Conservation (phyloP, 37 sponge, comb jelly and placozoan species). For the Ephydatia muelleri region DNA sequence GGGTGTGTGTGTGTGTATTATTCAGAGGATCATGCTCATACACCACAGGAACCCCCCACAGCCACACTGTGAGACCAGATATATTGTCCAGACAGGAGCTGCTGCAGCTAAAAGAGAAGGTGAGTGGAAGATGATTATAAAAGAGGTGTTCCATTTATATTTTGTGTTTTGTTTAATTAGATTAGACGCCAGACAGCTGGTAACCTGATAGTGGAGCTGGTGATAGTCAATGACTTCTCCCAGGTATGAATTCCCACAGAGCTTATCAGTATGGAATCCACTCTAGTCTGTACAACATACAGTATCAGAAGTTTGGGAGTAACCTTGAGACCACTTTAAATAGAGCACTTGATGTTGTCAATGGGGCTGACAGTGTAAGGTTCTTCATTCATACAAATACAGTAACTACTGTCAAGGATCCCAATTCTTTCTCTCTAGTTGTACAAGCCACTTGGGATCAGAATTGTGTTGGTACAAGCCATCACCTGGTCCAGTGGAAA, state of each 20-base stretch:
- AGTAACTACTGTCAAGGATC: neutral
- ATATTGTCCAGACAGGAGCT: neutral
- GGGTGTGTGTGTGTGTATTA: neutral
- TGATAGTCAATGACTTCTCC: slow-evolving; percentile 48
- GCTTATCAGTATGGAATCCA: too few relatives aligned
- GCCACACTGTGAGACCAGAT: neutral
- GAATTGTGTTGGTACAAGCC: slow-evolving; percentile 60
- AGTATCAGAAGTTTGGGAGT: slow-evolving; percentile 20
- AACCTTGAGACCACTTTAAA: slow-evolving; percentile 29
- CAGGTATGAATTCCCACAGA: slow-evolving; percentile 18
- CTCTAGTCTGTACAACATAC: neutral
- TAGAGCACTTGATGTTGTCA: slow-evolving; percentile 32
- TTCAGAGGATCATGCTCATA: neutral
- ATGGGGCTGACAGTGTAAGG: slow-evolving; percentile 40
- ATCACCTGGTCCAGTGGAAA: slow-evolving; percentile 61
- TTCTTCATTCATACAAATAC: neutral
- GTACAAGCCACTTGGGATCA: slow-evolving; percentile 32
- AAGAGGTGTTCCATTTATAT: neutral
- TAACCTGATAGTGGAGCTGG: slow-evolving; percentile 53
- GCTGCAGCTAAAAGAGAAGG: neutral
- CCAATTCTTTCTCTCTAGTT: slow-evolving; percentile 14
- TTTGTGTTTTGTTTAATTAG: slow-evolving; percentile 3
- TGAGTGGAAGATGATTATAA: too few relatives aligned
- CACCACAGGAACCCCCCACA: neutral
- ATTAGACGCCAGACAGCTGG: slow-evolving; percentile 32